Percentiles rank a stretch among this genome's conserved stretches.
Conservation (phyloP, 2,113 vertebrate species). For the Bungarus multicinctus region DNA sequence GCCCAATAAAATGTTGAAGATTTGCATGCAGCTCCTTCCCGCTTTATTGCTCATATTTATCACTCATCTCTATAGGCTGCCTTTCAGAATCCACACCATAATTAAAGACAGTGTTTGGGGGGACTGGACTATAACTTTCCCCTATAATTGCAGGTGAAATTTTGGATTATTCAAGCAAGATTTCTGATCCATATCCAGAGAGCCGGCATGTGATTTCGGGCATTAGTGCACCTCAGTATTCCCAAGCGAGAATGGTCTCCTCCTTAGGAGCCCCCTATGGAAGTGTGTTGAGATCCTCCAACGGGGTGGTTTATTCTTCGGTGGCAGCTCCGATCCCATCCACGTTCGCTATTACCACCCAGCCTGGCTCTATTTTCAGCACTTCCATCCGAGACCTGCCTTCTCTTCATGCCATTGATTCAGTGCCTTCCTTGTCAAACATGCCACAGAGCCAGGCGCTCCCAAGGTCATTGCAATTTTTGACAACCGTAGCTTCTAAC, state of each 20-base stretch:
- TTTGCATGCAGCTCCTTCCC: slow-evolving; percentile 80
- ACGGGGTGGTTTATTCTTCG: slow-evolving; percentile 94
- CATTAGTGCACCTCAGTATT: slow-evolving; percentile 79
- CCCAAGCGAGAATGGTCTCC: slow-evolving; percentile 79
- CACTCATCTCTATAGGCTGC: slow-evolving; percentile 74
- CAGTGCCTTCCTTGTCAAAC: slow-evolving; percentile 81
- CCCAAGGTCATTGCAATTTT: slow-evolving; percentile 85
- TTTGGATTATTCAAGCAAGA: slow-evolving; percentile 97
- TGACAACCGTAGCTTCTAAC: slow-evolving; percentile 78
- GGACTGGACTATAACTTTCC: slow-evolving; percentile 84
- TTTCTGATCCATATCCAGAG: slow-evolving; percentile 79
- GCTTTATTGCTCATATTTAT: slow-evolving; percentile 62
- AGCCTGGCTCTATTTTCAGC: slow-evolving; percentile 93
- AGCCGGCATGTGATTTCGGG: slow-evolving; percentile 78
- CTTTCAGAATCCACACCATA: slow-evolving; percentile 56
- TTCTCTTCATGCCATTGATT: slow-evolving; percentile 83
- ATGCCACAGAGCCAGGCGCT: slow-evolving; percentile 78
- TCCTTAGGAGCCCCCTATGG: slow-evolving; percentile 77
- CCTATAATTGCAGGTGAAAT: slow-evolving; percentile 95
- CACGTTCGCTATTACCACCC: slow-evolving; percentile 93
- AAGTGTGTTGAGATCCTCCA: slow-evolving; percentile 85
- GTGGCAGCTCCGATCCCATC: slow-evolving; percentile 88
- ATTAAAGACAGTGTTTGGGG: slow-evolving; percentile 63
- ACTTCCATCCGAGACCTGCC: slow-evolving; percentile 80
- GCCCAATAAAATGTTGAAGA: slow-evolving; percentile 79